These are phyloP conservation scores for Drosophila murphyi DNA, from an alignment of 1,140 invertebrate species.

Conservation along the genomic window DNA sequence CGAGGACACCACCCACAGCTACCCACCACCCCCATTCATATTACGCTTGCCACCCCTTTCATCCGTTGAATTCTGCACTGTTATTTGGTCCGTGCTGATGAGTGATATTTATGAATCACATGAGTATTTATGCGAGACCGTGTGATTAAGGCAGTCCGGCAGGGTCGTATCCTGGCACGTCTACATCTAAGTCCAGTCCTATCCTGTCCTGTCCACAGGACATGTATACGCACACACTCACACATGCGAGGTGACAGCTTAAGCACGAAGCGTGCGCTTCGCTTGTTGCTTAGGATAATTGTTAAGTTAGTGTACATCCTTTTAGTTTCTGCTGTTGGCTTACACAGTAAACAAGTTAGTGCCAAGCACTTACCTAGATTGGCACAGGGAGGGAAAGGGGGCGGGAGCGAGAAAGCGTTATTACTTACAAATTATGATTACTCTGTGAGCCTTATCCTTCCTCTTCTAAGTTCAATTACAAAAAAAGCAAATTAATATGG, in stretches of 20 bases:
- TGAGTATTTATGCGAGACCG: conserved; percentile 50
- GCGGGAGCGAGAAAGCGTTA: neutral
- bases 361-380: neutral
- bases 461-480: neutral
- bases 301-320: conserved; percentile 31
- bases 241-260: conserved; percentile 15
- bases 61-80: neutral
- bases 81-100: conserved; percentile 37
- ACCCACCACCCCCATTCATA: neutral
- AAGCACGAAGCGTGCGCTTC: conserved; percentile 40
- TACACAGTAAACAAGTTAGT: conserved; percentile 15
- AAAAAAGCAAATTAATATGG: neutral
- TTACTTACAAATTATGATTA: neutral
- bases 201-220: neutral
- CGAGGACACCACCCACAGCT: conserved; percentile 1
- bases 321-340: neutral
- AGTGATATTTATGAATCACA: conserved; percentile 79
- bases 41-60: neutral
- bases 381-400: neutral
- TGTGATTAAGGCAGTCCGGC: conserved; percentile 51
- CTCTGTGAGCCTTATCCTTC: neutral
- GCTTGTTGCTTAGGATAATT: conserved; percentile 41
- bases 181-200: neutral
- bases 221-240: neutral
- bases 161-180: conserved; percentile 36